Percentiles rank a stretch among this genome's conserved stretches.
Conservation (phyloP, 64 coral and sea anemone genomes). For the Orbicella faveolata region DNA sequence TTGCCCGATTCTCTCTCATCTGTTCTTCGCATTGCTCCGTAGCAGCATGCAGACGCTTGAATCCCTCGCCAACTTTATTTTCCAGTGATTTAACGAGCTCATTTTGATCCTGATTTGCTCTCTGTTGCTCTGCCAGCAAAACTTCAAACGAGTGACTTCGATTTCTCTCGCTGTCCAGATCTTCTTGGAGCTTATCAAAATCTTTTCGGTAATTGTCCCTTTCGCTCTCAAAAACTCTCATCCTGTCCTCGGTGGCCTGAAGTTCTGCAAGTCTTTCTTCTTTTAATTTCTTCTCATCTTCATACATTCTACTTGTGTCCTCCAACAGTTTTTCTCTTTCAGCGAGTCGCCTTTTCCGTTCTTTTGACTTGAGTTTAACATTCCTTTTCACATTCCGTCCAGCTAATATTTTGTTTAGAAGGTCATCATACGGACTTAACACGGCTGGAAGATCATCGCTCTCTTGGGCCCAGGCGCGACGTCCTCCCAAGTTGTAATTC, state of each 20-base stretch:
- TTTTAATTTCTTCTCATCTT: constrained; percentile 31
- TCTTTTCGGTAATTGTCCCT: neutral
- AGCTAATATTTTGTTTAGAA: constrained; percentile 10
- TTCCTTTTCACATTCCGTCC: constrained; percentile 7
- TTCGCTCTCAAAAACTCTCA: constrained; percentile 7
- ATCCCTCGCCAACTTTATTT: neutral
- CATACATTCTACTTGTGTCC: neutral
- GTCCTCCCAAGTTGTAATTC: neutral
- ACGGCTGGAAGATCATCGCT: neutral
- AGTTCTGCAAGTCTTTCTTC: constrained; percentile 27
- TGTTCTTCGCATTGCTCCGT: constrained; percentile 30
- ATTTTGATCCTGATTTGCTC: constrained; percentile 5
- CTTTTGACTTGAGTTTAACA: constrained; percentile 28
- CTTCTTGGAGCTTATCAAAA: constrained; percentile 11
- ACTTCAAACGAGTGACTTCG: constrained; percentile 9
- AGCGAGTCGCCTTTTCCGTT: constrained; percentile 14
- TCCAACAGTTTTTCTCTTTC: constrained; percentile 16
- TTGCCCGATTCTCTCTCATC: constrained; percentile 21
- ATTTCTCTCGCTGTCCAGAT: constrained; percentile 24
- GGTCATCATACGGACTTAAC: neutral
- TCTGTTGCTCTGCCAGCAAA: constrained; percentile 19
- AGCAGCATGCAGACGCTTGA: constrained; percentile 7
- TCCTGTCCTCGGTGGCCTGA: neutral
- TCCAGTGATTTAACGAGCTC: constrained; percentile 29
- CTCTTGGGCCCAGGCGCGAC: too few relatives aligned